Base-by-base conservation (phyloP, 2,113 vertebrate genomes). In the Pionites leucogaster region DNA sequence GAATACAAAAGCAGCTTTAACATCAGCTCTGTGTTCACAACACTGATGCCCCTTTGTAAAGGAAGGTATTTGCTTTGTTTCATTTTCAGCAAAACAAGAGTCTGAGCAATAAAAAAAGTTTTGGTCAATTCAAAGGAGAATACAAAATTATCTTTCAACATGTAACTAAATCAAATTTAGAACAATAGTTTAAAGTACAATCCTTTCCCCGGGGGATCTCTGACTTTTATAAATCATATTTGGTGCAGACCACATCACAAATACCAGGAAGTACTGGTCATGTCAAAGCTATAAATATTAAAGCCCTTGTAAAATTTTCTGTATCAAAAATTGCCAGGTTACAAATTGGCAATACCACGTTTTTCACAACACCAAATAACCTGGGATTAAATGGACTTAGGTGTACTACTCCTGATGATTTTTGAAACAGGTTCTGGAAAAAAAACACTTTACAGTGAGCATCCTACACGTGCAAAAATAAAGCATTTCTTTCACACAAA, bases 1-100 rank as follows among this genome's bases (percentile, higher is more conserved):
- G 97, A 98, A 98, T 98, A 99, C 98, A 98, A 97, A 98, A 98
- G 98, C 98, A 98, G 98, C 98, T 98, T 98, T 97, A 97, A 98
- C 96, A 98, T 96, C 94, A 97, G 96, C 96, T 97, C 92, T 85
- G 96, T 96, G 97, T 92, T 97, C 97, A 97, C 87, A 94, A 97
- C 97, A 97, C 85, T 83, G 97, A 98, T 92, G 97, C 93, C 95
- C 96, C 84, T 81, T 90, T 97, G 92, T 96, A 97, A 97, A 97
- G 94, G 82, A 97, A 96, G 92, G 65, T 76, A 89, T 29, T 92
- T 88, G 67, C 75, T 93, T 86, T 92, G 35, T 42, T 94, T 96
- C 96, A 93, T 95, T 94, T 83, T 81, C 77, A 72, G 91, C 89
- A 96, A 96, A 92, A 86, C 91, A 95, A 96, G 76, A 96, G 89